Conservation (phyloP, 1,140 invertebrate genomes). For the Aphelenchoides fujianensis region DNA sequence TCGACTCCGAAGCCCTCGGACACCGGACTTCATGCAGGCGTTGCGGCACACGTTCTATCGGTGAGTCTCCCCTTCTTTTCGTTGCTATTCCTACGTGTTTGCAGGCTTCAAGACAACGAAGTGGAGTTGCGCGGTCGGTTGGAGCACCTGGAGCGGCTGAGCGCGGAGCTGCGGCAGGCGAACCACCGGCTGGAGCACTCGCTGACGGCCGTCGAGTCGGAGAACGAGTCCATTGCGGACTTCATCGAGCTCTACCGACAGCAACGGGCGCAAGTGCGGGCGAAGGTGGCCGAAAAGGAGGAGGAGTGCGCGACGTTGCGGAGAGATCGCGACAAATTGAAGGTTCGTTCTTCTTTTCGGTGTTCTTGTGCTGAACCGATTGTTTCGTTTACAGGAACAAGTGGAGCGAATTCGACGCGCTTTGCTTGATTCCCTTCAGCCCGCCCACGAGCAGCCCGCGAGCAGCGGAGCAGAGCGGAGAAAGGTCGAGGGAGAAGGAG, state of each 20-base stretch:
- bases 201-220: constrained; percentile 46
- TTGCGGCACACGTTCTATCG: too few species aligned
- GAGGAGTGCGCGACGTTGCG: constrained; percentile 14
- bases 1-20: neutral
- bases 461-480: too few species aligned
- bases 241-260: constrained; percentile 48
- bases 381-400: too few species aligned
- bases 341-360: too few species aligned
- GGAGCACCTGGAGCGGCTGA: constrained; percentile 18
- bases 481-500: too few species aligned
- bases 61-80: neutral
- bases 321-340: constrained; percentile 15
- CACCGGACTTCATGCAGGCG: neutral
- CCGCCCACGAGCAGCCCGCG: too few species aligned
- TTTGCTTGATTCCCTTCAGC: neutral
- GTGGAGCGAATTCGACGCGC: neutral
- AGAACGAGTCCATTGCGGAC: constrained; percentile 48
- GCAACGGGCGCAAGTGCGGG: constrained; percentile 39
- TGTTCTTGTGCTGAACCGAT: too few species aligned
- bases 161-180: constrained; percentile 7
- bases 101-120: constrained; percentile 7
- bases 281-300: constrained; percentile 48
- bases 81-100: neutral
- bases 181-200: constrained; percentile 41
- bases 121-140: neutral